A percentile compares a stretch with the other conserved stretches of the same genome.
phyloP scores from a whole-genome alignment of 2,113 vertebrate genomes.

The Caracal caracal region DNA sequence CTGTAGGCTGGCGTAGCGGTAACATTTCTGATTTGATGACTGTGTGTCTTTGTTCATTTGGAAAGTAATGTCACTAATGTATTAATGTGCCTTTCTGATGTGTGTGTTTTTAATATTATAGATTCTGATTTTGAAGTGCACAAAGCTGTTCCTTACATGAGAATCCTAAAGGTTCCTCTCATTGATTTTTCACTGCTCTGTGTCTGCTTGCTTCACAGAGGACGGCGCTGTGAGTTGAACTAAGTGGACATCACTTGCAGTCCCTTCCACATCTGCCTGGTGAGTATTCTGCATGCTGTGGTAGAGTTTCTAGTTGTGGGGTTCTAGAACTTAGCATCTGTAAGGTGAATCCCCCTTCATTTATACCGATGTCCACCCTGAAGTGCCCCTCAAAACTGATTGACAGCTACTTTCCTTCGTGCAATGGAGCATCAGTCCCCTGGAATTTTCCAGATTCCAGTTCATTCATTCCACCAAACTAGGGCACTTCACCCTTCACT shows the following conservation, averaged over 20 bases:
- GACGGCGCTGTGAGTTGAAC: neutral
- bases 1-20: neutral
- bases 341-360: neutral
- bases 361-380: neutral
- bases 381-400: neutral
- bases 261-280: neutral
- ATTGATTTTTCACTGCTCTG: conserved; percentile 7
- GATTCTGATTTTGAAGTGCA: neutral
- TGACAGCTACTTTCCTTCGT: neutral
- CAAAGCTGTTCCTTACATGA: neutral
- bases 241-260: neutral
- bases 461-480: neutral
- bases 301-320: neutral
- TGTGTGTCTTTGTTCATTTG: neutral
- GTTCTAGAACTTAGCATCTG: neutral
- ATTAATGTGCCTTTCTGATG: neutral
- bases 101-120: neutral
- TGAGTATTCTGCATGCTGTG: conserved; percentile 40
- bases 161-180: neutral
- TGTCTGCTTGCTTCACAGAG: conserved; percentile 57
- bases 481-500: neutral
- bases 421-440: neutral
- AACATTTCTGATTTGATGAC: conserved; percentile 18
- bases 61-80: neutral
- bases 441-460: neutral